Evolutionary conservation across 2,888 invertebrate species (phyloP), one percentile per base, ranked within the genome.

Genomic region (Troides aeacus): DNA sequence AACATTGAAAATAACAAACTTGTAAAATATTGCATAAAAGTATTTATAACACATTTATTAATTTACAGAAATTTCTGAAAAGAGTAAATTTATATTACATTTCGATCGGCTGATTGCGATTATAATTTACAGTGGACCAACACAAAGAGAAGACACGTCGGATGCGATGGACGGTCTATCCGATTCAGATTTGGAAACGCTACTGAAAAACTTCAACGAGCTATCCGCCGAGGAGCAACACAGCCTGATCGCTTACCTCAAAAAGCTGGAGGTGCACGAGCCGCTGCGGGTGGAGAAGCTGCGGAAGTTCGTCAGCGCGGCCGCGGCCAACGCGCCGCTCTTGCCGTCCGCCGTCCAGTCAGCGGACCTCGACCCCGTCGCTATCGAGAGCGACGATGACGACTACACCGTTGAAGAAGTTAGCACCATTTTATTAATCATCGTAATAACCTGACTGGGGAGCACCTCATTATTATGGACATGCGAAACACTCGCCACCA

Each of bases 331-430:
- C 56, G 74, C 71, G 18, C 69, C 30, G 58, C n/a, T 8, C 66
- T 71, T 18, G 65, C 65, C 0, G 72, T 57, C 77, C 2, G 81
- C 89, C 67, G 70, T 78, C 3, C 15, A 63, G 60, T 18, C 10
- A 65, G 72, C 18, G 0, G 71, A 61, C 6, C 64, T 57, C 0
- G 59, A 72, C 1, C 73, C 77, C 2, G 82, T 89, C 66, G 71
- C 78, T 4, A 77, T 96, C 0, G 95, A 94, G 66, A 93, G 94
- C 74, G 96, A 96, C 70, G 95, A 95, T 71, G 97, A 97, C 77
- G 97, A 97, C 79, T 97, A 97, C 77, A 94, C 95, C n/a, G 96
- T 96, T 73, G 96, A 97, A 75, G 97, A 97, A 83, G 96, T 91
- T 58, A 78, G 75, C 64, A 59, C 17, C 2, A 12, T 39, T 23